Evolutionary conservation across 2,888 invertebrate species (phyloP), one percentile per base, ranked within the genome.

Genomic region (Ormia ochracea): DNA sequence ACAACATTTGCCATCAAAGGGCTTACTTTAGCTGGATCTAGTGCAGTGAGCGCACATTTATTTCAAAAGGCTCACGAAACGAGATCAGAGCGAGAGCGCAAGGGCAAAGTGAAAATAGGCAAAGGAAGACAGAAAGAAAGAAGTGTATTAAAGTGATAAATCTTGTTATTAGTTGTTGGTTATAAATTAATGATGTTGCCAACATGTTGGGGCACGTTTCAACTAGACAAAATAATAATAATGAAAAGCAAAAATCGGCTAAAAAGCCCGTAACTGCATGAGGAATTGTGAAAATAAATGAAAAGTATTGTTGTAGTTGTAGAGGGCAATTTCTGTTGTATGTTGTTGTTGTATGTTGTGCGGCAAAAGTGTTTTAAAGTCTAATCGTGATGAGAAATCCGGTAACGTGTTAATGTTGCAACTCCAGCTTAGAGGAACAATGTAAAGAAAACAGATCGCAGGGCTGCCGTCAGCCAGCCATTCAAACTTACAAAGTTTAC

Each of bases 101-200:
- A n/a, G n/a, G n/a, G n/a, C n/a, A n/a, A n/a, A n/a, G n/a, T n/a
- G n/a, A n/a, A n/a, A n/a, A n/a, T n/a, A n/a, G n/a, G n/a, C n/a
- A n/a, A n/a, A n/a, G n/a, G n/a, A n/a, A n/a, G n/a, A n/a, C n/a
- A 54, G 43, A 61, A 65, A 52, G 17, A 38, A 14, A 36, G 4
- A 38, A 56, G n/a, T 17, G 58, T 56, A 63, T 28, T 79, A 74
- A 80, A 80, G 80, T 80, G 80, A 80, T 80, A 80, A 80, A 80
- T 80, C 80, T 80, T 80, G 80, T 80, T 80, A 76, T 80, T 80
- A 80, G 80, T 80, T 76, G 76, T 58, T 80, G 80, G 68, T 80
- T 76, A 76, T 80, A 80, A 80, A 80, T 80, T 80, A 80, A 80
- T 80, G 80, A 76, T 80, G 72, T 76, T 80, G 66, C 65, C 48